Evolutionary conservation across 1,140 invertebrate genomes (phyloP), one percentile per base, ranked within the genome.

Genomic region (Hormaphis cornu): DNA sequence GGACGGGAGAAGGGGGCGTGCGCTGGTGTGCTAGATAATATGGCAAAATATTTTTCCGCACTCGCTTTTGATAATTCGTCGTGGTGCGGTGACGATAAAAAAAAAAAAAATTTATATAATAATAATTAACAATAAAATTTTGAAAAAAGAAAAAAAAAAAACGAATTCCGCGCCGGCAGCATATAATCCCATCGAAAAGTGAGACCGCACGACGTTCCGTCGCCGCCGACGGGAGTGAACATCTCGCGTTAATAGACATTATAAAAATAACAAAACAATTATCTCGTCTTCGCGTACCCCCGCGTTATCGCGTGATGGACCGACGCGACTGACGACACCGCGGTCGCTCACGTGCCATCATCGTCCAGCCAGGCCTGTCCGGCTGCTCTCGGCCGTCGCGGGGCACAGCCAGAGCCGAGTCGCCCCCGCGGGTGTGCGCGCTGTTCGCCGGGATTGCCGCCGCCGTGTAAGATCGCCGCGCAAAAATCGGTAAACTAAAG

Each of bases 401-500:
- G n/a, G n/a, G n/a, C n/a, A n/a, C n/a, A n/a, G n/a, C n/a, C n/a
- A n/a, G n/a, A n/a, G n/a, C n/a, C n/a, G n/a, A n/a, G n/a, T n/a
- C n/a, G n/a, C n/a, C n/a, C n/a, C n/a, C 12, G n/a, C 18, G 28
- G 5, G 33, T 20, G 33, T 58, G 37, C 44, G 7, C n/a, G 59
- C 18, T 22, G 37, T 61, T 10, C 12, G 20, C n/a, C 46, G 46
- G 46, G 20, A 50, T 50, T 28, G 9, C n/a, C 28, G 30, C 37
- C 9, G 53, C n/a, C 30, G 59, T 61, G 56, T 44, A 24, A 61
- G n/a, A 63, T 30, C 42, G 59, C 42, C 42, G 59, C 40, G 3
- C 42, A 63, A 63, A 63, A 42, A 63, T 63, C 42, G 59, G 28
- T 63, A 63, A 63, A 63, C 48, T 63, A 63, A 63, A 63, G 59